phyloP scores from a whole-genome alignment of 2,113 vertebrate genomes.

The Butorides virescens region DNA sequence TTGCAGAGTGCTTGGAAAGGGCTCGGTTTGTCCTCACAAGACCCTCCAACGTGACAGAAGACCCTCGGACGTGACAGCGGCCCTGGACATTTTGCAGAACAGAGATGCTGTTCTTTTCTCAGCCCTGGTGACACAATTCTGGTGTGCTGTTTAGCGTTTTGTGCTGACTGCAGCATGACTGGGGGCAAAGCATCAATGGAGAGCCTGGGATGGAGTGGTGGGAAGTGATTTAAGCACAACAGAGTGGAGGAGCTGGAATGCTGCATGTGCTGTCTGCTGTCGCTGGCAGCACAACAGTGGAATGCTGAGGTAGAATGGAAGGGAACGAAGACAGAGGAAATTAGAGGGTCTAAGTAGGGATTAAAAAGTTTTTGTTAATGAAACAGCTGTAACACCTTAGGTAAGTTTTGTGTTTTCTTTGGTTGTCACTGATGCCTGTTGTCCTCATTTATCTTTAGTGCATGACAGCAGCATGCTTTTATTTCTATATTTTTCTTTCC shows the following conservation, averaged over 20 bases:
- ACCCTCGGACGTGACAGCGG: background rate
- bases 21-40: background rate
- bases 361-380: background rate
- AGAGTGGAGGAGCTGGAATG: background rate
- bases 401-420: background rate
- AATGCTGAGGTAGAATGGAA: background rate
- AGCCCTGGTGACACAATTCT: background rate
- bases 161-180: background rate
- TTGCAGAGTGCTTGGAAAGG: background rate
- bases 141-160: background rate
- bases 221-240: background rate
- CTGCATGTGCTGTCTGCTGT: too few species aligned
- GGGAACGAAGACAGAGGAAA: background rate
- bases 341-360: background rate
- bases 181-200: background rate
- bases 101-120: background rate
- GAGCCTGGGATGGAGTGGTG: background rate
- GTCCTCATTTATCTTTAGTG: background rate
- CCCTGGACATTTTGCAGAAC: background rate
- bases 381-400: background rate
- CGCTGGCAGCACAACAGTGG: background rate
- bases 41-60: background rate
- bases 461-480: background rate
- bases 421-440: background rate
- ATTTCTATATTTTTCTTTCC: background rate